A percentile compares a stretch with the other conserved stretches of the same genome.
Evolutionary conservation across 2,888 invertebrate genomes (phyloP).

Genomic region (Cataglyphis livida): DNA sequence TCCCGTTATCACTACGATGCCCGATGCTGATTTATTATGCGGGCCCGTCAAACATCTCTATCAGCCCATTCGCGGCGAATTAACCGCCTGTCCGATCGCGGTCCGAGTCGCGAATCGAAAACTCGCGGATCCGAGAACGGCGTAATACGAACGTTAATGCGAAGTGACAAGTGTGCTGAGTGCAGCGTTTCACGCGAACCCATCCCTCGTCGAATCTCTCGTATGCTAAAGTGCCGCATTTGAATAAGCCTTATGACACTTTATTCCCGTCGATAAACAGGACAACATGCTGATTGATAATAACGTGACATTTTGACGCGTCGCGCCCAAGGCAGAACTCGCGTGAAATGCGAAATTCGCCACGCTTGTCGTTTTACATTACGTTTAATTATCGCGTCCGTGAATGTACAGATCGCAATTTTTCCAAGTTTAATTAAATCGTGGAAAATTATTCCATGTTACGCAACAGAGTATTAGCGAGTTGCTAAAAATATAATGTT

Average conservation of each 20-base stretch:
- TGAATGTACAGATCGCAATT: slow-evolving; percentile 4
- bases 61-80: slow-evolving; percentile 53
- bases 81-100: slow-evolving; percentile 52
- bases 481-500: slow-evolving; percentile 7
- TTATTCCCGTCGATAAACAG: slow-evolving; percentile 49
- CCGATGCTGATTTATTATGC: slow-evolving; percentile 71
- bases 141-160: slow-evolving; percentile 37
- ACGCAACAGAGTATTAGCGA: slow-evolving; percentile 2
- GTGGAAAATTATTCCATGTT: slow-evolving; percentile 19
- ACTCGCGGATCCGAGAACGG: slow-evolving; percentile 6
- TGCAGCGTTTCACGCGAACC: slow-evolving; percentile 35
- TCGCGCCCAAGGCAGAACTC: slow-evolving; percentile 14
- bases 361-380: slow-evolving; percentile 47
- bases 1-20: slow-evolving; percentile 38
- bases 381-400: slow-evolving; percentile 41
- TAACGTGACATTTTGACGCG: slow-evolving; percentile 35
- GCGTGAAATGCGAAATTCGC: slow-evolving; percentile 47
- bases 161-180: slow-evolving; percentile 44
- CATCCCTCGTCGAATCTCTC: slow-evolving; percentile 26
- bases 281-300: slow-evolving; percentile 50
- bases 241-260: slow-evolving; percentile 51
- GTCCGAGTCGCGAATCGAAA: slow-evolving; percentile 41
- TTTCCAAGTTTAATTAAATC: slow-evolving; percentile 32
- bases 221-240: slow-evolving; percentile 47
- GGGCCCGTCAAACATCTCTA: slow-evolving; percentile 64